Evolutionary conservation across 2,888 invertebrate species (phyloP).

Genomic region (Drosophila nigritarsus): DNA sequence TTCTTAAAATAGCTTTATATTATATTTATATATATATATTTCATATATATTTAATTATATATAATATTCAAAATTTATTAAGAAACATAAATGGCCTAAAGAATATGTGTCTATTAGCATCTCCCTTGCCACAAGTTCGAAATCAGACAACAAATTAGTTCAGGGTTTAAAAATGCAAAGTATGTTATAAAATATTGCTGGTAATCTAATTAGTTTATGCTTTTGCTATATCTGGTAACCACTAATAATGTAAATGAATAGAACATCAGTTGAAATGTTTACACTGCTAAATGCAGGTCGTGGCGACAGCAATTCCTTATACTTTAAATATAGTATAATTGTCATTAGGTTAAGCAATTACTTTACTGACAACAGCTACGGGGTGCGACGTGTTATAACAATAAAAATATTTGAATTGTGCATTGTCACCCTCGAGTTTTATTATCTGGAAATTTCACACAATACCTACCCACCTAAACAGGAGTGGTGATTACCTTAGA

Average conservation of each 20-base stretch:
- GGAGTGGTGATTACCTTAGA: conserved; percentile 72
- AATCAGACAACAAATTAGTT: background rate
- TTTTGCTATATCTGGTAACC: background rate
- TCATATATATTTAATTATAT: no score
- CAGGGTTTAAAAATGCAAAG: background rate
- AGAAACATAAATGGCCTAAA: background rate
- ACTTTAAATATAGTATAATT: conserved; percentile 76
- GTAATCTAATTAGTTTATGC: background rate
- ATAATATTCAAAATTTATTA: no score
- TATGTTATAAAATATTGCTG: background rate
- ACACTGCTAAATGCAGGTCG: conserved; percentile 24
- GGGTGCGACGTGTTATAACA: conserved; percentile 80
- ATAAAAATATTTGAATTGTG: conserved; percentile 80
- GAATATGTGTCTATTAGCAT: background rate
- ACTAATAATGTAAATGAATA: background rate
- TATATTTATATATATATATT: no score
- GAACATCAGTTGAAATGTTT: conserved; percentile 9
- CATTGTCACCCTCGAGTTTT: conserved; percentile 77
- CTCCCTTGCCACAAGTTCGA: background rate
- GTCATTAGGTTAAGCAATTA: conserved; percentile 82
- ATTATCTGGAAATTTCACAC: conserved; percentile 62
- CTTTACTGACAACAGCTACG: conserved; percentile 62
- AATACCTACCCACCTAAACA: conserved; percentile 66
- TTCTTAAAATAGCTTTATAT: no score
- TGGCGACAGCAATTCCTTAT: conserved; percentile 66